These are phyloP conservation scores for Drosophila azteca DNA, from an alignment of 1,140 invertebrate genomes.

Conservation along the genomic window DNA sequence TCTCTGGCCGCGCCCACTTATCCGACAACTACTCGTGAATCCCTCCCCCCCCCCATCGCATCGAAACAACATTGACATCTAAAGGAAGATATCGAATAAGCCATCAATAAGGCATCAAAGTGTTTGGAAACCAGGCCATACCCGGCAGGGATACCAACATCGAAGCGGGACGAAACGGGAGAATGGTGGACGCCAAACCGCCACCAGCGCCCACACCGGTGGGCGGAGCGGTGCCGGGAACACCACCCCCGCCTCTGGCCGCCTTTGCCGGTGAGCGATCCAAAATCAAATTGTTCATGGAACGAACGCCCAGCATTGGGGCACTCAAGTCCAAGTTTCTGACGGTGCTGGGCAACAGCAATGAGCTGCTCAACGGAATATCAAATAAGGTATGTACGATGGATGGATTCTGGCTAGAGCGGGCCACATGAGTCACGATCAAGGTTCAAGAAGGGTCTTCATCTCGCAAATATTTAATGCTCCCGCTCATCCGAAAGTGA, in stretches of 20 bases:
- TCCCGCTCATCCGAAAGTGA: no score
- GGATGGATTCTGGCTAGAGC: neutral
- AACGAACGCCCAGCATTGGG: slow-evolving; percentile 81
- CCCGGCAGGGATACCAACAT: no score
- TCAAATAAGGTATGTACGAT: slow-evolving; percentile 81
- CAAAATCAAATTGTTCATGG: slow-evolving; percentile 84
- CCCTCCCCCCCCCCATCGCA: slow-evolving; percentile 16
- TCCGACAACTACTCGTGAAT: slow-evolving; percentile 41
- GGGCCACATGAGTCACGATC: slow-evolving; percentile 18
- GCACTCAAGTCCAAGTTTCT: slow-evolving; percentile 84
- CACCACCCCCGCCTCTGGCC: slow-evolving; percentile 45
- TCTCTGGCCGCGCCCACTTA: slow-evolving; percentile 24
- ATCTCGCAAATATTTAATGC: no score
- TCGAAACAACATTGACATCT: slow-evolving; percentile 7
- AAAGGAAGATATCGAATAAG: slow-evolving; percentile 1
- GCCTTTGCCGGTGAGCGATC: slow-evolving; percentile 78
- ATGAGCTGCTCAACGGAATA: slow-evolving; percentile 84
- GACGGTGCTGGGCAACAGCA: slow-evolving; percentile 84
- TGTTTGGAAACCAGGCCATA: neutral
- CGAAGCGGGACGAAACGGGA: neutral
- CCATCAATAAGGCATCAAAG: slow-evolving; percentile 1
- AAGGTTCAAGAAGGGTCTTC: neutral
- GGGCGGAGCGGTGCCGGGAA: slow-evolving; percentile 52
- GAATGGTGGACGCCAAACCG: slow-evolving; percentile 71
- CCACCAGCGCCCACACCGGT: slow-evolving; percentile 44